Evolutionary conservation across 2,113 vertebrate genomes (phyloP), one percentile per base, ranked within the genome.

Genomic region (Columba janthina): DNA sequence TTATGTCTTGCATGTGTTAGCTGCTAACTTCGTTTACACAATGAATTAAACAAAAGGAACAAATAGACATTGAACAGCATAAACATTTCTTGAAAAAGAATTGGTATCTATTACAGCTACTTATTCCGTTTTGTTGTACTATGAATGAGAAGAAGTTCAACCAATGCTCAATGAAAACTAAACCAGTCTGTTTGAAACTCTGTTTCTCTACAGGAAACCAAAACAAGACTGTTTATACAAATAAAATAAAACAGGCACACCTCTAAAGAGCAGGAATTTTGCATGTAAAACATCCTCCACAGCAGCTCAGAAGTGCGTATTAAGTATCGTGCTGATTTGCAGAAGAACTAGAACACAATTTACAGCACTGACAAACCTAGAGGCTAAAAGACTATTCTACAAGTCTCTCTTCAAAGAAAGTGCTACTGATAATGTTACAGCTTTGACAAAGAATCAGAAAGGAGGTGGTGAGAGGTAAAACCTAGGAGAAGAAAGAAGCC

Each of bases 1-100:
- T 65, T 89, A 34, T n/a, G 34, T 73, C 51, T 89, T 93, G 56
- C 28, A 31, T 75, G 53, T 72, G 25, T 38, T 71, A 74, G 29
- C 72, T 93, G 57, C 36, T 92, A 54, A 44, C 53, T 84, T 79
- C 64, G 65, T 95, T 95, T 96, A 86, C 19, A 65, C 9, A 67
- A 69, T 60, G 19, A 86, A 75, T 67, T 74, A 90, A 92, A 86
- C 54, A 67, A 34, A 72, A 83, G 26, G 24, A 93, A 77, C 58
- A 93, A 85, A 77, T 14, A 94, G 76, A 71, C 15, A 40, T 12
- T 61, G 40, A 80, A 53, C 5, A n/a, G 3, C 28, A 79, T 66
- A 76, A 87, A 70, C 3, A 28, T n/a, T 74, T 71, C 24, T 36
- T 46, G 22, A 14, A 36, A 86, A 56, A 72, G 0, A 57, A 22